Base-by-base conservation (phyloP, 2,888 invertebrate genomes). In the Pandemis corylana region DNA sequence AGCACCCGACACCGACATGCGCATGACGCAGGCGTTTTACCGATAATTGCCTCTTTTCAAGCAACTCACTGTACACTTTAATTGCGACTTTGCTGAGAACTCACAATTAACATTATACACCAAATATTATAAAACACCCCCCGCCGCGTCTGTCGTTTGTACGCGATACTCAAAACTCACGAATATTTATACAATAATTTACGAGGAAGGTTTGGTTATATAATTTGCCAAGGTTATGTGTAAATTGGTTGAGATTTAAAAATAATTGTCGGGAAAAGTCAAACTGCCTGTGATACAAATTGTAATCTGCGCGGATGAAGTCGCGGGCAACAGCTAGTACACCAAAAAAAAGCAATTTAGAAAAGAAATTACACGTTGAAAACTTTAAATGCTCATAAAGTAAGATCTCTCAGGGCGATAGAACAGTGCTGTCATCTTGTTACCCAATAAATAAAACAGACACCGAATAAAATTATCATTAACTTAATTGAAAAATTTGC, bases 401-500 rank as follows among this genome's bases (percentile, higher is more conserved):
- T 13, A 65, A 61, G 69, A 74, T 69, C 56, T 68, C 73, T 46
- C 49, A 66, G 36, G 51, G 28, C 59, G 69, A 69, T 69, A 66
- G n/a, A 61, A 12, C 36, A 69, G 49, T 49, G 65, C 65, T 74
- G 74, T 70, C 74, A 74, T 61, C 70, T 62, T 61, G 70, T 70
- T 61, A 70, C 69, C 36, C 44, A 61, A 66, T 70, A 70, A 61
- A 74, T 70, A 65, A 36, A 66, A 61, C 59, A 59, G 20, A 65
- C 74, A 44, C 66, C 20, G 69, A 61, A 74, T 66, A 70, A 70
- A 70, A 74, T 66, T 28, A 62, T 49, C 74, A 74, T 70, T 74
- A 66, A 61, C 65, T 61, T 70, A 74, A 74, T 70, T 74, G 74
- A 70, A 74, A 63, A 44, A 70, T 51, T 70, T 46, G 69, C 74